A percentile compares a stretch with the other conserved stretches of the same genome.
phyloP scores from a whole-genome alignment of 1,140 invertebrate genomes.

The Agraylea sexmaculata region DNA sequence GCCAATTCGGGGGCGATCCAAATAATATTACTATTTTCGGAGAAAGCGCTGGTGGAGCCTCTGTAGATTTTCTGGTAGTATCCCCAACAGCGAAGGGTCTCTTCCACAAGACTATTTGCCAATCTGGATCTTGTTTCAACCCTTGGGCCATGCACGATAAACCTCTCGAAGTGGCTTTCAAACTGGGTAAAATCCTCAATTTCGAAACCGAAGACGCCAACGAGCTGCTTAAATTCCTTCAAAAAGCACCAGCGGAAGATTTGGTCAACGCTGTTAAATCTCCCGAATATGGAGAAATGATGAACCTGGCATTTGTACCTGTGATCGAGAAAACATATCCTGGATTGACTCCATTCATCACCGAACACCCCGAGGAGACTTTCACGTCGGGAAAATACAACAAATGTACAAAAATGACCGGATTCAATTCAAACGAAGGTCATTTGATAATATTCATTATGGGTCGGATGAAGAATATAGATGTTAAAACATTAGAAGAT shows the following conservation, averaged over 20 bases:
- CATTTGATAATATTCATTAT: constrained; percentile 33
- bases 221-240: constrained; percentile 34
- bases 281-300: constrained; percentile 23
- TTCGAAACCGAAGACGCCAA: constrained; percentile 31
- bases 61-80: constrained; percentile 56
- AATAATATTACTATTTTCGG: constrained; percentile 61
- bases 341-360: constrained; percentile 28
- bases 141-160: constrained; percentile 26
- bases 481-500: constrained; percentile 26
- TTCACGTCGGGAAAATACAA: constrained; percentile 31
- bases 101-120: constrained; percentile 39
- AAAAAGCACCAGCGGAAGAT: constrained; percentile 28
- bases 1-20: constrained; percentile 58
- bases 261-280: constrained; percentile 29
- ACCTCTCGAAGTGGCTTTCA: constrained; percentile 27
- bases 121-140: constrained; percentile 47
- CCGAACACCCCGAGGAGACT: constrained; percentile 28
- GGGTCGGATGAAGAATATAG: constrained; percentile 23
- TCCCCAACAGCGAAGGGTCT: constrained; percentile 51
- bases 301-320: constrained; percentile 31
- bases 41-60: constrained; percentile 57
- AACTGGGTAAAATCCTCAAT: constrained; percentile 32
- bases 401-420: constrained; percentile 47
- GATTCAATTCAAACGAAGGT: constrained; percentile 47
- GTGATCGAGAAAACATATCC: constrained; percentile 34